Evolutionary conservation across 2,797 vertebrate species (phyloP), one percentile per base, ranked within the genome.

Genomic region (Taenioides sp.): DNA sequence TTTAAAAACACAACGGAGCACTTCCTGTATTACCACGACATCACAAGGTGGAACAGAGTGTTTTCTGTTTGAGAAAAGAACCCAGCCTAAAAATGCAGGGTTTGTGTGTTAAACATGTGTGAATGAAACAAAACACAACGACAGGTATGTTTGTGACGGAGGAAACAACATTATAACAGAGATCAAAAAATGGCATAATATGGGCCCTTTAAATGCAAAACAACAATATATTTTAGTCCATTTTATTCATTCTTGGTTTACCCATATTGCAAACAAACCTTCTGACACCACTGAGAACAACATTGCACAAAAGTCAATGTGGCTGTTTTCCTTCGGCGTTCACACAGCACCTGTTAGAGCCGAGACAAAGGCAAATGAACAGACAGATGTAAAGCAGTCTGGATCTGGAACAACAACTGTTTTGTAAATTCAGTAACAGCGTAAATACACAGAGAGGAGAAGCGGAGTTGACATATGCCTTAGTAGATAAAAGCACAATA

Each of bases 301-400:
- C 4, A 57, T 61, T 10, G 34, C 68, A 63, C 20, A 72, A 75
- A 67, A 54, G 64, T 37, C 66, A 57, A 57, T 0, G 1, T n/a
- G 72, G 70, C 54, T 72, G 54, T 61, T 2, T 37, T 27, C n/a
- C 43, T 78, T 76, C 64, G 76, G 81, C 5, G 16, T 17, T 34
- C 10, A 17, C 2, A 0, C 0, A 63, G 62, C 77, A 84, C 84
- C 78, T 85, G 86, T 75, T 77, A 72, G 34, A 28, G 63, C 7
- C 54, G 40, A 50, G 23, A 66, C 59, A 28, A 67, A 69, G 71
- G 71, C 40, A 31, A 7, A 57, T 60, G 60, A 34, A 67, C 17
- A 61, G 50, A 69, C 77, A 73, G 80, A 76, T 69, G 79, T 59
- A n/a, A 58, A 55, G 34, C 3, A 50, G 40, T 28, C 52, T 11